phyloP scores from a whole-genome alignment of 1,140 invertebrate genomes.

The Teleogryllus occipitalis region DNA sequence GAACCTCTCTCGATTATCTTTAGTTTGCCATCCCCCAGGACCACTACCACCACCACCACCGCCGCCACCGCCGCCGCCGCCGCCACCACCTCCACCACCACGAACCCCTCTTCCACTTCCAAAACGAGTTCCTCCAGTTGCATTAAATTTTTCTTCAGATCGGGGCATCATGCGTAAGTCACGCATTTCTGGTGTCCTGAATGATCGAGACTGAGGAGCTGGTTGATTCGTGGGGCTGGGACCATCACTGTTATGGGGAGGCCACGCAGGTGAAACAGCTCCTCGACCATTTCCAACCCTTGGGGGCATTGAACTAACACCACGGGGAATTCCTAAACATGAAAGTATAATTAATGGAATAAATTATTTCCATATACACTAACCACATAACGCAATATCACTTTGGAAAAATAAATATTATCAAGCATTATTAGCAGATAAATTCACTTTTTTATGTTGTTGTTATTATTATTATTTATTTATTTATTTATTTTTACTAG shows the following conservation, averaged over 20 bases:
- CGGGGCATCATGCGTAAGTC: constrained; percentile 17
- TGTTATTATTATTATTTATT: too few relatives aligned
- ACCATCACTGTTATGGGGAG: constrained; percentile 12
- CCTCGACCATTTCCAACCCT: constrained; percentile 9
- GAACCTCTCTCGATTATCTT: constrained; percentile 18
- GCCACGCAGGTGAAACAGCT: constrained; percentile 12
- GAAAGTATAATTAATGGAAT: background rate
- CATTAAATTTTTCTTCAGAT: constrained; percentile 14
- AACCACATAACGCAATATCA: too few relatives aligned
- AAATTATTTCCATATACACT: too few relatives aligned
- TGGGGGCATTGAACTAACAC: constrained; percentile 16
- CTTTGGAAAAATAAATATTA: too few relatives aligned
- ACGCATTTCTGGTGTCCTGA: constrained; percentile 15
- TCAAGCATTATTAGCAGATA: too few relatives aligned
- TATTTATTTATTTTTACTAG: too few relatives aligned
- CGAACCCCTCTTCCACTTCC: background rate
- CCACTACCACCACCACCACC: background rate
- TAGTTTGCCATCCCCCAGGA: constrained; percentile 12
- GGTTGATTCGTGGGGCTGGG: constrained; percentile 7
- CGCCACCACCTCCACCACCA: background rate
- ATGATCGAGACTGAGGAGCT: constrained; percentile 12
- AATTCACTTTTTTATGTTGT: too few relatives aligned
- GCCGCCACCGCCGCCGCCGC: background rate
- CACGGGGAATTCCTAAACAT: constrained; percentile 12
- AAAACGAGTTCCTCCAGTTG: background rate